Evolutionary conservation across 2,113 vertebrate species (phyloP).

Genomic region (Myotis davidii): DNA sequence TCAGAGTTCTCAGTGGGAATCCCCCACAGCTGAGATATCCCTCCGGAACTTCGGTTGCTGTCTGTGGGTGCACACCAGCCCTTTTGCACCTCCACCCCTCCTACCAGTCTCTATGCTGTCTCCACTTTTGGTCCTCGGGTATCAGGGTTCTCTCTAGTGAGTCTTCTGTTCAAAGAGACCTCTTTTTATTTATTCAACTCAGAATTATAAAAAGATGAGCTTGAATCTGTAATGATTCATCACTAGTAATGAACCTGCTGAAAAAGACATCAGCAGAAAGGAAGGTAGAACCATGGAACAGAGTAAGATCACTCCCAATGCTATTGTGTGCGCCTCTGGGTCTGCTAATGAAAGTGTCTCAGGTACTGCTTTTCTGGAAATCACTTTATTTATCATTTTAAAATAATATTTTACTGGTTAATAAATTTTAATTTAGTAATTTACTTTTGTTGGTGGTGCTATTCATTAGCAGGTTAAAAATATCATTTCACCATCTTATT

Average conservation of each 20-base stretch:
- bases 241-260: not conserved
- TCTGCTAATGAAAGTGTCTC: not conserved
- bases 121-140: not conserved
- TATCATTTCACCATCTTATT: not conserved
- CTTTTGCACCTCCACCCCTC: too few relatives aligned
- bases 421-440: not conserved
- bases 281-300: not conserved
- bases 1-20: too few relatives aligned
- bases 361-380: not conserved
- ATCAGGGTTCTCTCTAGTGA: too few relatives aligned
- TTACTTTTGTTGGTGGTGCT: not conserved
- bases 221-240: not conserved
- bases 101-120: too few relatives aligned
- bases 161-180: not conserved
- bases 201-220: not conserved
- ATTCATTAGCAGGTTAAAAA: not conserved
- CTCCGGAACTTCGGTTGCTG: too few relatives aligned
- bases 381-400: not conserved
- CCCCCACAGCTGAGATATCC: too few relatives aligned
- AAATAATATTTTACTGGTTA: not conserved
- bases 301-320: not conserved
- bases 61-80: too few relatives aligned
- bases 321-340: not conserved
- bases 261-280: not conserved
- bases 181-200: not conserved